Base-by-base conservation (phyloP, 35 echinoderm and acorn worm species). In the Acanthaster planci region DNA sequence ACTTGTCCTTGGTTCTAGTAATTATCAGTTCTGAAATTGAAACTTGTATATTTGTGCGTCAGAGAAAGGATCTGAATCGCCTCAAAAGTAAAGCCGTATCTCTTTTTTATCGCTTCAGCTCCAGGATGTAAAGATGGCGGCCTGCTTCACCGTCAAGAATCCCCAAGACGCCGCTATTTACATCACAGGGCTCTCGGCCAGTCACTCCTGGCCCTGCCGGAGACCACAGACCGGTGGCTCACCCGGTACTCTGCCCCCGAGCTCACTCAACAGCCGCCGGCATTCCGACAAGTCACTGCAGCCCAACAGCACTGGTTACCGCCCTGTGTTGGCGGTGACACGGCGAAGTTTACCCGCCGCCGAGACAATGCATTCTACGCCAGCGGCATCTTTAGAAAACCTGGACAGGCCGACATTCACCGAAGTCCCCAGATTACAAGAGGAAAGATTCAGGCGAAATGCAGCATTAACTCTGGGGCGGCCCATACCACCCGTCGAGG, bases 81-180 rank as follows among this genome's bases (percentile, higher is more conserved):
- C n/a, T n/a, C n/a, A n/a, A n/a, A n/a, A n/a, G n/a, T n/a, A n/a
- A n/a, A n/a, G n/a, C n/a, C n/a, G n/a, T n/a, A n/a, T n/a, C n/a
- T n/a, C n/a, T 47, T 12, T 47, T 36, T 80, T 7, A 40, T 80
- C 77, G 22, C 67, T 26, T 1, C 83, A 85, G 58, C 83, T 30
- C 37, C 84, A 86, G 34, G 68, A 86, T 78, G 21, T 51, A 8
- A 76, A 86, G 12, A 86, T 86, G 84, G 26, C 84, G 40, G 84
- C 84, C 30, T 86, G 84, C 75, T 86, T 77, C 38, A 50, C 77
- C 23, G 15, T 86, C 37, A 86, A 68, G 38, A 86, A 78, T 29
- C 84, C 84, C 26, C 52, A 76, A 47, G 84, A 86, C 53, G 67
- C 84, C 17, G 42, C 84, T 8, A 86, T 86, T 18, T 77, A 86